Evolutionary conservation across 2,113 vertebrate species (phyloP).

Genomic region (Antechinus flavipes): DNA sequence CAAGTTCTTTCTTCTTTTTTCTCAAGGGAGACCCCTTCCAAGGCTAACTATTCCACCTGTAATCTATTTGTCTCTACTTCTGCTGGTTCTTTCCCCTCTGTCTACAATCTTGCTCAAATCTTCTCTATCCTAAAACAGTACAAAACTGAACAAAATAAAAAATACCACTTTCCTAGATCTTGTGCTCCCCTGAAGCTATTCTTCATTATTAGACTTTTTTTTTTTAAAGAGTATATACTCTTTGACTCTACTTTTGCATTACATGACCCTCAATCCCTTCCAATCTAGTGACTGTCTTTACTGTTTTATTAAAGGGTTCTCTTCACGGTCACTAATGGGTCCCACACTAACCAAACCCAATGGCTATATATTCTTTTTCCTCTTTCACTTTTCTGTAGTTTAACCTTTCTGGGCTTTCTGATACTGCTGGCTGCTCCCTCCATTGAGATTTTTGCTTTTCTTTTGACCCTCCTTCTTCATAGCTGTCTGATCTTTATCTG

Average conservation of each 20-base stretch:
- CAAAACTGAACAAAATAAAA: neutral
- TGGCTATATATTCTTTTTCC: neutral
- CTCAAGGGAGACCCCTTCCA: neutral
- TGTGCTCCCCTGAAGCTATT: neutral
- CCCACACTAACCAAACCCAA: neutral
- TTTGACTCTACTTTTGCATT: neutral
- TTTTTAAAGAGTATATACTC: neutral
- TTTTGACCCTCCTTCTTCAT: neutral
- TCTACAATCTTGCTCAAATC: neutral
- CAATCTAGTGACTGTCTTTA: neutral
- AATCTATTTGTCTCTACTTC: neutral
- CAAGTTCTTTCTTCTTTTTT: neutral
- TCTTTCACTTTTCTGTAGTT: neutral
- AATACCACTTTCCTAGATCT: neutral
- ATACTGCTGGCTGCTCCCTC: neutral
- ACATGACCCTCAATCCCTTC: neutral
- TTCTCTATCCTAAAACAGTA: neutral
- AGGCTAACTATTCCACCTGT: neutral
- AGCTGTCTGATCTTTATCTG: too few relatives aligned
- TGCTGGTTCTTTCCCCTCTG: neutral
- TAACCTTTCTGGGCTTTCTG: neutral
- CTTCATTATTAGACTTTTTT: neutral
- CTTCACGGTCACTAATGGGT: neutral
- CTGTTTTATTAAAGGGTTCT: neutral
- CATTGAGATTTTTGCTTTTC: neutral